Evolutionary conservation across 2,113 vertebrate species (phyloP), one percentile per base, ranked within the genome.

Genomic region (Engystomops pustulosus): DNA sequence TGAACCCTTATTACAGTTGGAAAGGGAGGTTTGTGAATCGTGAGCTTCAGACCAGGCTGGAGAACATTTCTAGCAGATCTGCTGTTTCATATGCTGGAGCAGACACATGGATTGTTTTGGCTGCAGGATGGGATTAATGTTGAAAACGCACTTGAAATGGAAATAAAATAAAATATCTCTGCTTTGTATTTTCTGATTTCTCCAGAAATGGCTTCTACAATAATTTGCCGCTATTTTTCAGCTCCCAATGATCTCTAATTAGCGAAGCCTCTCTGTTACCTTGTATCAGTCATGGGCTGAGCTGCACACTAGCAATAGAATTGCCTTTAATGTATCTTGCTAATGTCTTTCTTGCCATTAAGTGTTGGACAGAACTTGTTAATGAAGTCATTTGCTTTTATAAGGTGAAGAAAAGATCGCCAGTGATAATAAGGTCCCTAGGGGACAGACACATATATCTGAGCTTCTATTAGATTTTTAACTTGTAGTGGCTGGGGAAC

Each of bases 361-460:
- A 78, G 62, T 68, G 44, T 76, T 77, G 71, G 60, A 84, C 74
- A 84, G 82, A n/a, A 84, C 47, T 84, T 84, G 60, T 78, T 84
- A 84, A 84, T 78, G 62, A 68, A 84, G 60, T 78, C 74, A 84
- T 84, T 84, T 84, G 60, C 72, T 84, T 78, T 84, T 69, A 53
- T 69, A 78, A 68, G 74, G 45, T 84, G 74, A 23, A 68, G 74
- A 84, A 74, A 78, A 78, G 62, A 84, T 78, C 82, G 76, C 55
- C 41, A 69, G 60, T 84, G 47, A 84, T 84, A 84, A 84, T 84
- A 84, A 78, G 82, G 34, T 78, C 82, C 74, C 74, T 36, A 44
- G 74, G 44, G 82, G 34, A 78, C 23, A 78, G 82, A 58, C 38
- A 78, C 45, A 78, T 78, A 69, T 84, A 78, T 84, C 45, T 78